Percentiles rank a stretch among this genome's conserved stretches.
Evolutionary conservation across 2,888 invertebrate genomes (phyloP).

Genomic region (Sphaeridia pumilis): DNA sequence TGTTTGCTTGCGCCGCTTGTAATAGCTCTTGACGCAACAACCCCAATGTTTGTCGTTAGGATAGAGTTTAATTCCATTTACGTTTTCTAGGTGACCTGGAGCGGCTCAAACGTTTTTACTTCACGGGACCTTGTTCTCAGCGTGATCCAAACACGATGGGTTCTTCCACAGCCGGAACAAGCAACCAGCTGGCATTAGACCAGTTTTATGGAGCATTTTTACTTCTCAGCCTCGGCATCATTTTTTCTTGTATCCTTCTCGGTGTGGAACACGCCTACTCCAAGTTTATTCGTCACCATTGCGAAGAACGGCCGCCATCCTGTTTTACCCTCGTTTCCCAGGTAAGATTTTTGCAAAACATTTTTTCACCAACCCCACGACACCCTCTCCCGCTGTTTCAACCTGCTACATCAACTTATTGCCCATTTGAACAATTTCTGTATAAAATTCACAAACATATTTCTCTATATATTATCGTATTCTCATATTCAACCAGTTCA

Average conservation of each 20-base stretch:
- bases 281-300: slow-evolving; percentile 75
- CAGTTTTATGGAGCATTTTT: slow-evolving; percentile 97
- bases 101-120: slow-evolving; percentile 71
- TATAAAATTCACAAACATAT: too few relatives aligned
- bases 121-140: slow-evolving; percentile 75
- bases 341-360: slow-evolving; percentile 48
- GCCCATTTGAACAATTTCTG: too few relatives aligned
- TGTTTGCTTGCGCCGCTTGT: too few relatives aligned
- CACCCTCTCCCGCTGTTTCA: too few relatives aligned
- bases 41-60: too few relatives aligned
- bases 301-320: slow-evolving; percentile 78
- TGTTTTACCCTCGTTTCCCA: slow-evolving; percentile 90
- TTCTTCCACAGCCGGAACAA: slow-evolving; percentile 50
- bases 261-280: slow-evolving; percentile 90
- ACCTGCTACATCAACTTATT: too few relatives aligned
- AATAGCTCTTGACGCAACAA: too few relatives aligned
- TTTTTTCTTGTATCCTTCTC: slow-evolving; percentile 75
- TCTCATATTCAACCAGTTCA: too few relatives aligned
- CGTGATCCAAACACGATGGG: slow-evolving; percentile 23
- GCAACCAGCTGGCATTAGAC: slow-evolving; percentile 77
- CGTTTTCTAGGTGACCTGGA: slow-evolving; percentile 67
- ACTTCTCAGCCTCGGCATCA: slow-evolving; percentile 84
- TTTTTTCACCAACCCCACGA: not conserved
- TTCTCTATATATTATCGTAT: too few relatives aligned
- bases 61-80: not conserved